Conservation (phyloP, 37 sponge, comb jelly and placozoan genomes). For the Oscarella lobularis region DNA sequence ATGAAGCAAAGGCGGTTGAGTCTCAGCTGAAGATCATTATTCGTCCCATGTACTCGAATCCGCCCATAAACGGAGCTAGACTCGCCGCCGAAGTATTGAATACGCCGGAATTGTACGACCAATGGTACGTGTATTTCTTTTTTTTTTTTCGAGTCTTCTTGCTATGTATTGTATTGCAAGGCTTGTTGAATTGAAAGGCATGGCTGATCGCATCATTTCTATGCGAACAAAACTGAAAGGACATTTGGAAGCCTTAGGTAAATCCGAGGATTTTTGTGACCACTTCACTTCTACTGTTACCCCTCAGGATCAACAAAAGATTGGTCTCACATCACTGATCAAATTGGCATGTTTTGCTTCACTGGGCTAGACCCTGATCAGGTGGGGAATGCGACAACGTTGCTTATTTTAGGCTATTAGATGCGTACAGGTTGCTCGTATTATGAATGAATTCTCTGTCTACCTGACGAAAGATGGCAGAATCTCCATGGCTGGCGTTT, state of each 20-base stretch:
- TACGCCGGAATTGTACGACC: conserved; percentile 41
- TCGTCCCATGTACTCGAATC: conserved; percentile 90
- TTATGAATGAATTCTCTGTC: conserved; percentile 58
- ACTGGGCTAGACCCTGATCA: conserved; percentile 58
- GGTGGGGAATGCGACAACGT: too few species aligned
- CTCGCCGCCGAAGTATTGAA: conserved; percentile 72
- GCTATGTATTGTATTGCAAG: conserved; percentile 13
- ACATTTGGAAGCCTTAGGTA: conserved; percentile 54
- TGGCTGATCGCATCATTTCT: conserved; percentile 80
- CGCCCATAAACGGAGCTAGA: conserved; percentile 78
- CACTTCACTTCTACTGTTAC: background rate
- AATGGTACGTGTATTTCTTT: conserved; percentile 49
- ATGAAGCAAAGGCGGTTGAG: conserved; percentile 64
- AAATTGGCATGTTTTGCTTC: conserved; percentile 99
- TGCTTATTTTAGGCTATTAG: too few species aligned
- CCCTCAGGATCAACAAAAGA: conserved; percentile 58
- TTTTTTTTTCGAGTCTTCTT: too few species aligned
- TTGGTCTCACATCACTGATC: conserved; percentile 79
- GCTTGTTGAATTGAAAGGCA: conserved; percentile 71
- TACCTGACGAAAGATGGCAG: conserved; percentile 96
- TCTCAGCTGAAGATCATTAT: conserved; percentile 90
- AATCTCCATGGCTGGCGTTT: conserved; percentile 73
- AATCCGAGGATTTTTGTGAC: background rate
- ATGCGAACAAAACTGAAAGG: conserved; percentile 63
- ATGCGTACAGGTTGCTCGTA: conserved; percentile 34